Evolutionary conservation across 2,113 vertebrate species (phyloP), one percentile per base, ranked within the genome.

Genomic region (Microtus richardsoni): DNA sequence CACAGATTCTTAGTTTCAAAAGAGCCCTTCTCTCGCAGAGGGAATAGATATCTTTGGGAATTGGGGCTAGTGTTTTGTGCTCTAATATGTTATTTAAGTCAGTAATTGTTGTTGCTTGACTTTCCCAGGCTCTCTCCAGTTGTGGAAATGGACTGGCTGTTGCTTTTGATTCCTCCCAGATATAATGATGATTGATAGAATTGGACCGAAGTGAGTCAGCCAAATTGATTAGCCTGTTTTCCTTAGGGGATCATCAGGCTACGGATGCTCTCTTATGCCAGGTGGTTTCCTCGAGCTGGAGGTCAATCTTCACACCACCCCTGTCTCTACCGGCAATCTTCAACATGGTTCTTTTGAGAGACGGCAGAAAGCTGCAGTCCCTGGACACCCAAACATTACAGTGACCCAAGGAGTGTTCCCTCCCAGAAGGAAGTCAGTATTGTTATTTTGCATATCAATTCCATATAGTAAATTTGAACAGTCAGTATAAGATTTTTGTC

Each of bases 151-250:
- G 39, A 70, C 8, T 83, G 64, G 47, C n/a, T n/a, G 17, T 68
- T 89, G 47, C 24, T 93, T 47, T 93, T 94, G 93, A 85, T 90
- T 95, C 49, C 91, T 96, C 8, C 41, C 5, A 73, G 84, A 87
- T 87, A 77, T 73, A 94, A 93, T 73, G 71, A 88, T 4, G 24
- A 84, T 88, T 95, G 82, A 54, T 90, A 95, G 30, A 64, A 91
- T 94, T 90, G 84, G 33, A 14, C 66, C 14, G 33, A 70, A 94
- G 54, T 90, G 36, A 77, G 13, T 92, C 94, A 79, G 28, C 39
- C 79, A 95, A 88, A 90, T 91, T 91, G 90, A 82, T 78, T 82
- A 92, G 44, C 80, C 39, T 91, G 24, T 82, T 94, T 96, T 85
- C 41, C 84, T 91, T 66, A 91, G 89, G 66, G 47, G 49, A 75